Evolutionary conservation across 2,888 invertebrate genomes (phyloP).

Genomic region (Aporophyla nigra): DNA sequence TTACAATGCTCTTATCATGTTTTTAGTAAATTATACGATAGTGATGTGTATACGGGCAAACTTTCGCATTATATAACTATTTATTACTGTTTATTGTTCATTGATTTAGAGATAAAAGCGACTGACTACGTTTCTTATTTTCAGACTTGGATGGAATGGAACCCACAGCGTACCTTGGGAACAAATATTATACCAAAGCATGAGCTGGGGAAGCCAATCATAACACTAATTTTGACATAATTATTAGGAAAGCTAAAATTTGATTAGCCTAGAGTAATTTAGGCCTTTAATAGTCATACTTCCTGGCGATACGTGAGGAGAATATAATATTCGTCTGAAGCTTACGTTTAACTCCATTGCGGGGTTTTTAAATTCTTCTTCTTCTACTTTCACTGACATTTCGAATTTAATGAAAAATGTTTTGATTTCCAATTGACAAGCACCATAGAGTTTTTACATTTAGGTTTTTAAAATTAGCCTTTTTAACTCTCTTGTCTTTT

Average conservation of each 20-base stretch:
- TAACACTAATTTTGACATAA: too few species aligned
- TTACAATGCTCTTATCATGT: conserved; percentile 10
- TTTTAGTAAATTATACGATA: conserved; percentile 16
- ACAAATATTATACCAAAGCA: not conserved
- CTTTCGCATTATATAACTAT: not conserved
- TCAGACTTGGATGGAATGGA: not conserved
- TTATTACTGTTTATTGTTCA: conserved; percentile 20
- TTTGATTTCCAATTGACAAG: conserved; percentile 16
- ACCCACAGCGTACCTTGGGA: not conserved
- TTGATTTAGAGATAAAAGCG: not conserved
- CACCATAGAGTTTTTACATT: conserved; percentile 19
- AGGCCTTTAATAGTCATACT: not conserved
- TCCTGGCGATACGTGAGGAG: not conserved
- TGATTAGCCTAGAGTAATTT: not conserved
- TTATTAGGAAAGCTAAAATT: not conserved
- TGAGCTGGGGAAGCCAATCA: not conserved
- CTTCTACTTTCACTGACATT: conserved; percentile 49
- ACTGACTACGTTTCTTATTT: not conserved
- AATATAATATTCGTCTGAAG: not conserved
- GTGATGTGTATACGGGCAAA: not conserved
- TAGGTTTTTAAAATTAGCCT: conserved; percentile 11
- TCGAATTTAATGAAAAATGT: conserved; percentile 29
- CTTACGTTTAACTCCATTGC: conserved; percentile 55
- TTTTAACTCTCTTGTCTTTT: too few species aligned
- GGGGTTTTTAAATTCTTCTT: conserved; percentile 23